Evolutionary conservation across 2,888 invertebrate species (phyloP).

Genomic region (Frankliniella intonsa): DNA sequence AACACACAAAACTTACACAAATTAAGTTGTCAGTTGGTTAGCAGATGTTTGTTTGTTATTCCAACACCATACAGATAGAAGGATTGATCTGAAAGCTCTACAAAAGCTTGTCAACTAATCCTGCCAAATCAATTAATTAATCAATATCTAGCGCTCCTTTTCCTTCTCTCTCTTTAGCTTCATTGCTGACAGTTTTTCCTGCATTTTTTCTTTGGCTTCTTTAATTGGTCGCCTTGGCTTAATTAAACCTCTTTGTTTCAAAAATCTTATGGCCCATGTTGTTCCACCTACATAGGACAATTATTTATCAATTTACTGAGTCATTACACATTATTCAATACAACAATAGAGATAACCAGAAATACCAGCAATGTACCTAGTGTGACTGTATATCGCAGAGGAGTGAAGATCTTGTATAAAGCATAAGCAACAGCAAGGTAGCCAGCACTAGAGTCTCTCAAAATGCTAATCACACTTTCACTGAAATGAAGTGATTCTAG

Average conservation of each 20-base stretch:
- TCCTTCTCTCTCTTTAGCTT: constrained; percentile 53
- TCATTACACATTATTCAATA: neutral
- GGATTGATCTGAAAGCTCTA: too few relatives aligned
- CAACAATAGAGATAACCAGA: neutral
- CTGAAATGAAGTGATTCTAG: constrained; percentile 73
- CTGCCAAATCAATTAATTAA: too few relatives aligned
- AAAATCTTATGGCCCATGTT: constrained; percentile 74
- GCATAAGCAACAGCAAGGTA: constrained; percentile 85
- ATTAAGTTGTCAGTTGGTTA: neutral
- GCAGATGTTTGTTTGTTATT: neutral
- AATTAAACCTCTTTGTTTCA: constrained; percentile 74
- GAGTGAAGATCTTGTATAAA: constrained; percentile 89
- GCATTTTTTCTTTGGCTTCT: constrained; percentile 58
- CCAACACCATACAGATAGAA: neutral
- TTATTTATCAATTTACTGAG: constrained; percentile 18
- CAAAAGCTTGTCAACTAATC: too few relatives aligned
- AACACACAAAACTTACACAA: neutral
- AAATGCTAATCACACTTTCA: constrained; percentile 69
- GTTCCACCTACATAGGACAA: constrained; percentile 64
- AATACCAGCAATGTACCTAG: constrained; percentile 55
- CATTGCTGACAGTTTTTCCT: constrained; percentile 52
- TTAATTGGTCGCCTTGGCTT: constrained; percentile 70
- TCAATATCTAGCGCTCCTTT: constrained; percentile 43
- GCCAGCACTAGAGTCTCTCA: constrained; percentile 77
- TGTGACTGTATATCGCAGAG: constrained; percentile 87